phyloP scores from a whole-genome alignment of 2,888 invertebrate species.

The Thera britannica region DNA sequence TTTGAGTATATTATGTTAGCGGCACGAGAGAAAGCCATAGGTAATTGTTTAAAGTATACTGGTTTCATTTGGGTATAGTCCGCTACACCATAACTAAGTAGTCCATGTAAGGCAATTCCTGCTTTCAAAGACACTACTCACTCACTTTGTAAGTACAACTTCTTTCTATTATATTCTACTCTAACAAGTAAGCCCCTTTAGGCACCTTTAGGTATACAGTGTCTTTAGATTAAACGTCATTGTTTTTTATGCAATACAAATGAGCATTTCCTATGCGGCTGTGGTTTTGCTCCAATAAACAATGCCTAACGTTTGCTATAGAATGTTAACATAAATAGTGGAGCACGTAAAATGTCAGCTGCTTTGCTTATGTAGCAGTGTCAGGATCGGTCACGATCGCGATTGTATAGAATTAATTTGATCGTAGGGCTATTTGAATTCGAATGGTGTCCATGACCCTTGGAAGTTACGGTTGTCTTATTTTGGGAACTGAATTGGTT shows the following conservation, averaged over 20 bases:
- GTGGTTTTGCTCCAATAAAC: not conserved
- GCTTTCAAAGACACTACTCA: conserved; percentile 9
- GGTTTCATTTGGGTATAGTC: conserved; percentile 5
- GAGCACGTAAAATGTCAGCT: conserved; percentile 19
- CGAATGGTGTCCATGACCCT: conserved; percentile 22
- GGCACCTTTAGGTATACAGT: not conserved
- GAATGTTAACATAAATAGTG: conserved; percentile 12
- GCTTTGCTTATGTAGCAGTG: conserved; percentile 23
- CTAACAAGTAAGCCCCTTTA: too few species aligned
- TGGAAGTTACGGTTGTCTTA: conserved; percentile 17
- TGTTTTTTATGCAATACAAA: not conserved
- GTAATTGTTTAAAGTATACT: conserved; percentile 7
- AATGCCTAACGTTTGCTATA: not conserved
- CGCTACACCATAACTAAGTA: conserved; percentile 1
- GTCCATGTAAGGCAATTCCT: conserved; percentile 12
- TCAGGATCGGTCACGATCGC: conserved; percentile 30
- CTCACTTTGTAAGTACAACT: conserved; percentile 3
- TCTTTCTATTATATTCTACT: too few species aligned
- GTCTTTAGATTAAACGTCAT: not conserved
- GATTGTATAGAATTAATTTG: conserved; percentile 28
- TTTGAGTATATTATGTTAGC: not conserved
- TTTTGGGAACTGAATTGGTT: conserved; percentile 5
- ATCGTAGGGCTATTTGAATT: conserved; percentile 31
- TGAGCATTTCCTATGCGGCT: not conserved
- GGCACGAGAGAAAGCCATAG: not conserved